Base-by-base conservation (phyloP, 2,888 invertebrate species). In the Diaprepes abbreviatus region DNA sequence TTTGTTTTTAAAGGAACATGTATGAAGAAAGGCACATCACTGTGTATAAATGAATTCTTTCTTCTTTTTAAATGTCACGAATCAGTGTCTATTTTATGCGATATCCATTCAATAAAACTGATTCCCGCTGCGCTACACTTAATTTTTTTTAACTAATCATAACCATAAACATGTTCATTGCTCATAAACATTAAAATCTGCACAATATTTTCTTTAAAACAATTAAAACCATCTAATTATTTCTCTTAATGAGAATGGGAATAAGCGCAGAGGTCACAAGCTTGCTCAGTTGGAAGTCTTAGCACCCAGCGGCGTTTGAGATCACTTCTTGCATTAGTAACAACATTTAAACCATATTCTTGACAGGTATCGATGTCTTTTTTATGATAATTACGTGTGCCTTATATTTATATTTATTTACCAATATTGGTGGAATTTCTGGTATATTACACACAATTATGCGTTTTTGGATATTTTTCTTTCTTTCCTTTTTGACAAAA, bases 161-260 rank as follows among this genome's bases (percentile, higher is more conserved):
- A 19, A 9, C 36, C 55, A 57, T 58, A 58, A 58, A 58, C 58
- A 58, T 58, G 40, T 28, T 24, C 28, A 40, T 36, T 19, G 69
- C 43, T 57, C 70, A 38, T 70, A 70, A 70, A 70, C 54, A 66
- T 43, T 45, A 43, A 55, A 70, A 70, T 70, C 54, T 36, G 59
- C 54, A 70, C 70, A 66, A 70, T 70, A 70, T 65, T 70, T 65
- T 60, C 19, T 38, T 40, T 28, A 33, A 68, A 68, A 69, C 69
- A 69, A 69, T 69, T 69, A 69, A 64, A 69, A 38, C 70, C 70
- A 71, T 77, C 79, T 81, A 81, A 82, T 82, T 81, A 81, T 81
- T 81, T 81, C 78, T 79, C 77, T 79, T 82, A 82, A 82, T 82
- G 82, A 82, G 81, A 81, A 81, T 81, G 81, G 80, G 77, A 78